Evolutionary conservation across 64 coral and sea anemone genomes (phyloP).

Genomic region (Catalaphyllia jardinei): DNA sequence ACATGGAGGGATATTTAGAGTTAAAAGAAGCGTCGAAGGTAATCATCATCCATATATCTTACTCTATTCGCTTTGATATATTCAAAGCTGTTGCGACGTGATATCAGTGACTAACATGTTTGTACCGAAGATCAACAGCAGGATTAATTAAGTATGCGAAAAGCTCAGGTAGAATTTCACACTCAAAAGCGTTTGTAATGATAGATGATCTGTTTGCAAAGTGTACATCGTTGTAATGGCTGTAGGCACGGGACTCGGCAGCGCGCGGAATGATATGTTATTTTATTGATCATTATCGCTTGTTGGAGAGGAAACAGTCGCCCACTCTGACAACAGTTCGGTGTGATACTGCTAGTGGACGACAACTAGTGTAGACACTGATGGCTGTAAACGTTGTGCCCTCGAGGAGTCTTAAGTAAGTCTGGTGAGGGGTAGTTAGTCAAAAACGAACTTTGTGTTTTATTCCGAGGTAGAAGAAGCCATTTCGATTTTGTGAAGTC

Average conservation of each 20-base stretch:
- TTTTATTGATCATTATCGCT: constrained; percentile 5
- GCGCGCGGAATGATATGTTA: constrained; percentile 22
- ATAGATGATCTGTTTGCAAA: not conserved
- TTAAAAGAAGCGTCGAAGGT: constrained; percentile 31
- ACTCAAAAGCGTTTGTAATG: not conserved
- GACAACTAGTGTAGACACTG: not conserved
- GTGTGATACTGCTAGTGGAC: not conserved
- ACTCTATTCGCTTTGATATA: not conserved
- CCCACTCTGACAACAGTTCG: not conserved
- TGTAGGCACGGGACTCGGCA: not conserved
- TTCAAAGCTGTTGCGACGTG: not conserved
- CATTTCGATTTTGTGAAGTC: not conserved
- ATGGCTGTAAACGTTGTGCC: not conserved
- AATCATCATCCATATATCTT: no score
- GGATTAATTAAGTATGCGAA: not conserved
- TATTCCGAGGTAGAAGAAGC: not conserved
- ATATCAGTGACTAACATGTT: not conserved
- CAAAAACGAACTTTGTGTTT: not conserved
- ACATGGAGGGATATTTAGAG: constrained; percentile 39
- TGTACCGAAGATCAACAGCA: not conserved
- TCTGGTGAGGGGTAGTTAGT: not conserved
- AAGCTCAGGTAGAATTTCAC: not conserved
- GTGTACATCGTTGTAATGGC: not conserved
- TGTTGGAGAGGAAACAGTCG: constrained; percentile 8
- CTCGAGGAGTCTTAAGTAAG: not conserved